Conservation (phyloP, 1,140 invertebrate genomes). For the Sesamia nonagrioides region DNA sequence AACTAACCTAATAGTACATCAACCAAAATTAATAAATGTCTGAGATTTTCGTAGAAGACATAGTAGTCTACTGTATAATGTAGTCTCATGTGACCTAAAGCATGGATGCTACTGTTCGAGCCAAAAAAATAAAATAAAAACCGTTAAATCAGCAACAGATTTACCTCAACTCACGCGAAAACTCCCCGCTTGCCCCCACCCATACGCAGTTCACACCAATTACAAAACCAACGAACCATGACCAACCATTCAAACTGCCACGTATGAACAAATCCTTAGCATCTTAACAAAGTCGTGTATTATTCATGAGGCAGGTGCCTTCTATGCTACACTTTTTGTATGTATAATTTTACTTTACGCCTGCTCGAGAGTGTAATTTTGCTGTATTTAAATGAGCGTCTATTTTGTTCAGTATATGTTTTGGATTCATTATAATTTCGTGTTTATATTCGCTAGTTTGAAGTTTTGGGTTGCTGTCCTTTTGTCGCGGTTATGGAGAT, state of each 20-base stretch:
- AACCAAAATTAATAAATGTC: too few species aligned
- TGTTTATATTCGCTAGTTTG: slow-evolving; percentile 15
- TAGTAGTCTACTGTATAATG: too few species aligned
- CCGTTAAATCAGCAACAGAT: neutral
- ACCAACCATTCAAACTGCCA: neutral
- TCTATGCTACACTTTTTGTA: slow-evolving; percentile 51
- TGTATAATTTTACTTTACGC: slow-evolving; percentile 51
- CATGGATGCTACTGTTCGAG: too few species aligned
- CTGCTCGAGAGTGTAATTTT: slow-evolving; percentile 42
- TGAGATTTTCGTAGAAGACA: too few species aligned
- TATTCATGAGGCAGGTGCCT: slow-evolving; percentile 57
- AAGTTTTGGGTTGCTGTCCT: neutral
- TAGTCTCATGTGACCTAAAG: too few species aligned
- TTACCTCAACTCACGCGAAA: neutral
- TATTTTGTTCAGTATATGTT: slow-evolving; percentile 33
- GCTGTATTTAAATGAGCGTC: slow-evolving; percentile 40
- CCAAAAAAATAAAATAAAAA: too few species aligned
- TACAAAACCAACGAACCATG: neutral
- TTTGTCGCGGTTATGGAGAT: neutral
- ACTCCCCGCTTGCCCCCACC: too few species aligned
- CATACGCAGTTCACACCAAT: neutral
- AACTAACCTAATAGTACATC: too few species aligned
- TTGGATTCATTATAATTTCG: slow-evolving; percentile 20
- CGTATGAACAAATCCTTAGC: slow-evolving; percentile 17
- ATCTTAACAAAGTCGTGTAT: slow-evolving; percentile 40